Evolutionary conservation across 2,888 invertebrate species (phyloP), one percentile per base, ranked within the genome.

Genomic region (Polymixis lichenea): DNA sequence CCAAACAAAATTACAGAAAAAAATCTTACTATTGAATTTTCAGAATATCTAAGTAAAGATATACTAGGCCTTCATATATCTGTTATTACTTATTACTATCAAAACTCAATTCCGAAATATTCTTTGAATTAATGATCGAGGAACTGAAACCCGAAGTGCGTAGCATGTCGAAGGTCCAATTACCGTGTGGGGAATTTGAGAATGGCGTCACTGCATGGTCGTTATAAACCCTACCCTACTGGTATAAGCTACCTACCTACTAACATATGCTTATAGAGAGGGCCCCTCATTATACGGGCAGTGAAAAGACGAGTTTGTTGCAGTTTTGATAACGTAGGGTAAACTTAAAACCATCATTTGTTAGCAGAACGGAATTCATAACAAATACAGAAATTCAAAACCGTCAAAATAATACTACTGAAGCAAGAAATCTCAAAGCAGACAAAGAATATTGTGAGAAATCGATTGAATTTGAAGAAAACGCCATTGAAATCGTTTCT

Each of bases 151-250:
- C n/a, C 53, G 17, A 58, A 68, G 49, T 68, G 62, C 66, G 61
- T 60, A 58, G 72, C 58, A 49, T 77, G 38, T 68, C 65, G 73
- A 56, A 68, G 61, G 62, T 64, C 56, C 71, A 68, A 86, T 77
- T 70, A 77, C 70, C 25, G 66, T 7, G 68, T 79, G 78, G 87
- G 81, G 83, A 86, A 86, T 88, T 87, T 72, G 56, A 67, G 25
- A 46, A 56, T 87, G 87, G 86, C 87, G 87, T 86, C 87, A 87
- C 25, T 28, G 17, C 55, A 60, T 71, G 62, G 72, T 84, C 76
- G 67, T 81, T 81, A 74, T 60, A 58, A 67, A 75, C 75, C 73
- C 43, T 56, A 75, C 88, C 78, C 77, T 28, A 56, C 46, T 67
- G 43, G 58, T 38, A n/a, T 72, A 72, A 55, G 22, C 72, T 73